Evolutionary conservation across 2,113 vertebrate genomes (phyloP).

Genomic region (Siniperca knerii): DNA sequence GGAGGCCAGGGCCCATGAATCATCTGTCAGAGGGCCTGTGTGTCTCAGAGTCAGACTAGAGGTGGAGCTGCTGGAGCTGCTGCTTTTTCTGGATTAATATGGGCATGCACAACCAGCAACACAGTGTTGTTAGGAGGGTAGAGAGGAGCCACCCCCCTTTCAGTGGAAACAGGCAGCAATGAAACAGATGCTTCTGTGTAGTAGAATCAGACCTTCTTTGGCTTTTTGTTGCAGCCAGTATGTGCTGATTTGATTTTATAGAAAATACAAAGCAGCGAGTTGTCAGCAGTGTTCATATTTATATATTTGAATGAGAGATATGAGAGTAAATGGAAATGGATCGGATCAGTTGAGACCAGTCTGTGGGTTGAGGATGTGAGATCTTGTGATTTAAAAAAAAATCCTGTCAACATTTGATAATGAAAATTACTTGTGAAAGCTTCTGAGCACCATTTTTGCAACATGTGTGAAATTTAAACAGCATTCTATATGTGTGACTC

Average conservation of each 20-base stretch:
- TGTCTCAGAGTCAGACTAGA: constrained; percentile 62
- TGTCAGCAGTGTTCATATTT: neutral
- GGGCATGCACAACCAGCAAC: constrained; percentile 52
- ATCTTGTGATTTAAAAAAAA: neutral
- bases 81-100: constrained; percentile 70
- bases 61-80: constrained; percentile 61
- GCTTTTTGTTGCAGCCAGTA: neutral
- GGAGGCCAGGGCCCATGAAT: constrained; percentile 75
- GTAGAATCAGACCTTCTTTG: neutral
- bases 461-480: constrained; percentile 35
- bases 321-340: neutral
- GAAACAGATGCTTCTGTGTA: neutral
- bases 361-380: constrained; percentile 3
- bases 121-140: neutral
- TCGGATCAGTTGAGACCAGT: neutral
- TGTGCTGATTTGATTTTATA: neutral
- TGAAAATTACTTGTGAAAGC: constrained; percentile 5
- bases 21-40: constrained; percentile 64
- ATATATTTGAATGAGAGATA: neutral
- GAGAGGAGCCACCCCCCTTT: constrained; percentile 36
- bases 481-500: constrained; percentile 46
- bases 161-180: constrained; percentile 19
- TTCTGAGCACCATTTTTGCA: constrained; percentile 11
- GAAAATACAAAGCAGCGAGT: neutral
- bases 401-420: neutral